A percentile compares a stretch with the other conserved stretches of the same genome.
Evolutionary conservation across 2,888 invertebrate genomes (phyloP).

Genomic region (Amiota communis): DNA sequence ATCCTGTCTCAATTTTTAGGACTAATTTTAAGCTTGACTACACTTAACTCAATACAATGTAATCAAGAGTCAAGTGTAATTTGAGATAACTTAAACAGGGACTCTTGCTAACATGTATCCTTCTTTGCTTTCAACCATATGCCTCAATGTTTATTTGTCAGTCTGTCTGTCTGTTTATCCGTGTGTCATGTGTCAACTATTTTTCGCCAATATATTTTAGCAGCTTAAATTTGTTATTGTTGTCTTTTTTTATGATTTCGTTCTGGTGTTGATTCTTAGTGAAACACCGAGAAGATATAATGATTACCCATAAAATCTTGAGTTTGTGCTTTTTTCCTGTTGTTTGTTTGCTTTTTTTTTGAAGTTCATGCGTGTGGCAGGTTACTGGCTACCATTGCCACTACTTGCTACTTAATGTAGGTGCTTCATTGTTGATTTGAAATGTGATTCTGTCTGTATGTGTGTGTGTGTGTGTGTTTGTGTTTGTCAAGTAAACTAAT

Average conservation of each 20-base stretch:
- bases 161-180: neutral
- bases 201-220: conserved; percentile 16
- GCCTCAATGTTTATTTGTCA: too few species aligned
- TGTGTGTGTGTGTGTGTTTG: too few species aligned
- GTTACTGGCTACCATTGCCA: too few species aligned
- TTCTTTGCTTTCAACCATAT: too few species aligned
- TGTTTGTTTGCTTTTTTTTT: neutral
- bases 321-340: neutral
- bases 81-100: too few species aligned
- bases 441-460: neutral
- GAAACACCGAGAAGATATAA: conserved; percentile 4
- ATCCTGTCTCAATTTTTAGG: neutral
- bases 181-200: conserved; percentile 22
- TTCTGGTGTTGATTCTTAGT: neutral
- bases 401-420: too few species aligned
- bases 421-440: too few species aligned
- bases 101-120: too few species aligned
- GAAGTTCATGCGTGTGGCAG: too few species aligned
- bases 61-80: too few species aligned
- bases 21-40: too few species aligned
- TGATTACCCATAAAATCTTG: conserved; percentile 15
- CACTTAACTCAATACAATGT: too few species aligned
- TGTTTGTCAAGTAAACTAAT: conserved; percentile 34
- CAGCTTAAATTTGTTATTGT: neutral
- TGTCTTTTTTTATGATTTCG: neutral